These are phyloP conservation scores for Porphyrio hochstetteri DNA, from an alignment of 2,113 vertebrate species.

Conservation along the genomic window DNA sequence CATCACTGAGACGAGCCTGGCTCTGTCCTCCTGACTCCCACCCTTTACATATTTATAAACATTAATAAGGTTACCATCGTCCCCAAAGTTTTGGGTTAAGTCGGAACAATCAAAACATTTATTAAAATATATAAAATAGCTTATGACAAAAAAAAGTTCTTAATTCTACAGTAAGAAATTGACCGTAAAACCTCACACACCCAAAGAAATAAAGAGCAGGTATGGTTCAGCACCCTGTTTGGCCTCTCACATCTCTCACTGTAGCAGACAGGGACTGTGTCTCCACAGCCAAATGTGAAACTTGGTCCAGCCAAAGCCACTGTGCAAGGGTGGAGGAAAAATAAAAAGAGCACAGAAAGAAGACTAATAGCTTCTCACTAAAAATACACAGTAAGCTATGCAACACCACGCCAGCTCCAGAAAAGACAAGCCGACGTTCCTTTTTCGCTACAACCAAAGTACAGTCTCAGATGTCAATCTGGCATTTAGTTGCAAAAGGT, in stretches of 20 bases:
- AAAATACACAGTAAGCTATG: background rate
- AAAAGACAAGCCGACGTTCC: slow-evolving; percentile 46
- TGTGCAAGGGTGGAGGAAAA: background rate
- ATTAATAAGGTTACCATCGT: background rate
- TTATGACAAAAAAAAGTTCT: background rate
- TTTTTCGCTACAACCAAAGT: slow-evolving; percentile 3
- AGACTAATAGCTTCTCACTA: background rate
- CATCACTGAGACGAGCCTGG: no score
- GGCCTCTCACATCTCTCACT: background rate
- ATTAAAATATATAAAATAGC: background rate
- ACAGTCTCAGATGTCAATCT: background rate
- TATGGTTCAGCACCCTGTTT: background rate
- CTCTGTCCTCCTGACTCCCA: no score
- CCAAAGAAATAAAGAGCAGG: background rate
- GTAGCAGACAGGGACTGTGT: background rate
- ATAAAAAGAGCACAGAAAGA: background rate
- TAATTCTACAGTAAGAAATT: background rate
- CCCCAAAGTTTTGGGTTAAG: background rate
- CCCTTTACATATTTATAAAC: no score
- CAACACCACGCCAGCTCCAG: background rate
- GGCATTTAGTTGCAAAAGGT: background rate
- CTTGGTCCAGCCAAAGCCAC: background rate
- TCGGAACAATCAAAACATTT: background rate
- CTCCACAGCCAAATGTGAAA: background rate
- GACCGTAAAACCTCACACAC: accelerated